Evolutionary conservation across 2,888 invertebrate species (phyloP).

Genomic region (Cylindroiulus punctatus): DNA sequence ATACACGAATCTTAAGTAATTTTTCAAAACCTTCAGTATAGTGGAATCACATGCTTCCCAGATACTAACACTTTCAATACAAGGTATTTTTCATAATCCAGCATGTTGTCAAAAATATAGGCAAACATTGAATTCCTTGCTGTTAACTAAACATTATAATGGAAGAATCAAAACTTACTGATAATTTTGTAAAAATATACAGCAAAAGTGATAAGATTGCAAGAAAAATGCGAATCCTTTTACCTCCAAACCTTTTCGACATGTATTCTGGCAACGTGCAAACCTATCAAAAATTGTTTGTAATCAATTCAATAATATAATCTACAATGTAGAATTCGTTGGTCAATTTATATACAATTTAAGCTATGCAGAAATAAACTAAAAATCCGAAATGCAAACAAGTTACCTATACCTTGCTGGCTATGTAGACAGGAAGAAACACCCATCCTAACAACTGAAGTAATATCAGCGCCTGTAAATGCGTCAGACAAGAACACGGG

Average conservation of each 20-base stretch:
- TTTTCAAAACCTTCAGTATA: too few relatives aligned
- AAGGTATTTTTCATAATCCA: too few relatives aligned
- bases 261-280: conserved; percentile 67
- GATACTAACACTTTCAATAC: too few relatives aligned
- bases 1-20: too few relatives aligned
- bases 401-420: conserved; percentile 63
- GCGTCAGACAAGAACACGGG: not conserved
- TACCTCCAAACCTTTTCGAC: conserved; percentile 66
- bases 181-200: conserved; percentile 68
- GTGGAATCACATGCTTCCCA: too few relatives aligned
- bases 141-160: not conserved
- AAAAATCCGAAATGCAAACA: not conserved
- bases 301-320: not conserved
- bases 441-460: conserved; percentile 67
- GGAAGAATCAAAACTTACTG: conserved; percentile 62
- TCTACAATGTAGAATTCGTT: not conserved
- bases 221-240: conserved; percentile 65
- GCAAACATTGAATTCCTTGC: conserved; percentile 22
- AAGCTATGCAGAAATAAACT: not conserved
- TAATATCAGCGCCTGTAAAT: conserved; percentile 65
- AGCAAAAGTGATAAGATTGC: conserved; percentile 65
- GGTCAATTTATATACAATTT: not conserved
- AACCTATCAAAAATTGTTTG: conserved; percentile 62
- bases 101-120: not conserved
- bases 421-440: conserved; percentile 67